phyloP scores from a whole-genome alignment of 2,888 invertebrate species.

The Tachystola acroxantha region DNA sequence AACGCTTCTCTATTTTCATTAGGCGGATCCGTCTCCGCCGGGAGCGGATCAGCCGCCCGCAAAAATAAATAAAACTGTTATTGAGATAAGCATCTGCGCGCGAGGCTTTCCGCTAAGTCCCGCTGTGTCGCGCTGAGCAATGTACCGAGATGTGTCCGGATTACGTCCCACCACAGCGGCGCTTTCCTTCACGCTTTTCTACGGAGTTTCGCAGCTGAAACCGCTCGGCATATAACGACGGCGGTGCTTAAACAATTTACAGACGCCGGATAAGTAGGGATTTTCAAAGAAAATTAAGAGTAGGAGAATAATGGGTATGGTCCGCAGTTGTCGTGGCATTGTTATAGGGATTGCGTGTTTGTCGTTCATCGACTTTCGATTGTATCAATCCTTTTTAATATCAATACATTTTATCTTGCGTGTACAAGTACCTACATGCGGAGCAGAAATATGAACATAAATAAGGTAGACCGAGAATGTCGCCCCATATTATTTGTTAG shows the following conservation, averaged over 20 bases:
- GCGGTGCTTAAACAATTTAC: conserved; percentile 22
- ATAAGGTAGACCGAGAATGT: too few species aligned
- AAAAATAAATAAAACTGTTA: conserved; percentile 79
- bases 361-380: too few species aligned
- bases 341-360: too few species aligned
- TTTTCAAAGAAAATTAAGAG: too few species aligned
- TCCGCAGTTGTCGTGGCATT: too few species aligned
- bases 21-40: conserved; percentile 60
- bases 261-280: conserved; percentile 2
- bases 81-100: conserved; percentile 77
- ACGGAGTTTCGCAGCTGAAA: conserved; percentile 63
- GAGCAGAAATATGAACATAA: too few species aligned
- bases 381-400: too few species aligned
- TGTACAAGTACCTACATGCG: too few species aligned
- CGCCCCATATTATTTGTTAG: too few species aligned
- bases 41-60: conserved; percentile 69
- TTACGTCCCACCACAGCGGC: conserved; percentile 41
- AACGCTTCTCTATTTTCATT: conserved; percentile 60
- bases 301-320: too few species aligned
- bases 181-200: conserved; percentile 55
- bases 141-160: conserved; percentile 75
- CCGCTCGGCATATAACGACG: conserved; percentile 44
- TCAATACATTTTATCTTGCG: too few species aligned
- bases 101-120: conserved; percentile 74
- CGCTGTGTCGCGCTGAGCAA: conserved; percentile 73